Base-by-base conservation (phyloP, 2,888 invertebrate genomes). In the Chironomus tentans region DNA sequence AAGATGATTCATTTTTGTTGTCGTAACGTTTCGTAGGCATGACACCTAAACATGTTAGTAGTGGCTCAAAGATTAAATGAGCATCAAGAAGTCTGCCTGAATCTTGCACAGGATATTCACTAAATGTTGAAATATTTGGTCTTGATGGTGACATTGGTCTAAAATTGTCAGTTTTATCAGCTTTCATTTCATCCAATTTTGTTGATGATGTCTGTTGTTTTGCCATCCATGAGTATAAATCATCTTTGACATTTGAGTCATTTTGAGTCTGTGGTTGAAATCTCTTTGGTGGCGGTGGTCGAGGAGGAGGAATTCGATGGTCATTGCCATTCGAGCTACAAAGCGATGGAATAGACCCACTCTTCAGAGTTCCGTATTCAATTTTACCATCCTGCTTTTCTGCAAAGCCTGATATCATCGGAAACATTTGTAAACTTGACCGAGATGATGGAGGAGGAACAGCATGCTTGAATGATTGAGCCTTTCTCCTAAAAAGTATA, bases 171-270 rank as follows among this genome's bases (percentile, higher is more conserved):
- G 83, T 84, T 82, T 84, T 89, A 85, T 84, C 85, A 77, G 76
- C 82, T 82, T 0, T 69, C 48, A 83, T 22, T 4, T 76, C 70
- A 15, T 73, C 65, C 3, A 61, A 15, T 48, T 70, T 70, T n/a
- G 48, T 68, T 5, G 62, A 46, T 7, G 50, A 62, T 46, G 84
- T 88, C 79, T 94, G 93, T 80, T 97, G 96, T 80, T 94, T 93
- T 1, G 94, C 95, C 97, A 97, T 97, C 97, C 97, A 97, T 79
- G 92, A 93, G 83, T 97, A 97, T 65, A 97, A 85, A 83, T 97
- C 96, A 81, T 95, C 95, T n/a, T 90, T 88, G 18, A 88, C 87
- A 79, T 89, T 89, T 62, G 88, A 50, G 2, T 61, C 47, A 78
- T 85, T 85, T 47, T 18, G 48, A 15, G 15, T 7, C 3, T 50